These are phyloP conservation scores for Epistrophe grossulariae DNA, from an alignment of 2,888 invertebrate species.

Conservation along the genomic window DNA sequence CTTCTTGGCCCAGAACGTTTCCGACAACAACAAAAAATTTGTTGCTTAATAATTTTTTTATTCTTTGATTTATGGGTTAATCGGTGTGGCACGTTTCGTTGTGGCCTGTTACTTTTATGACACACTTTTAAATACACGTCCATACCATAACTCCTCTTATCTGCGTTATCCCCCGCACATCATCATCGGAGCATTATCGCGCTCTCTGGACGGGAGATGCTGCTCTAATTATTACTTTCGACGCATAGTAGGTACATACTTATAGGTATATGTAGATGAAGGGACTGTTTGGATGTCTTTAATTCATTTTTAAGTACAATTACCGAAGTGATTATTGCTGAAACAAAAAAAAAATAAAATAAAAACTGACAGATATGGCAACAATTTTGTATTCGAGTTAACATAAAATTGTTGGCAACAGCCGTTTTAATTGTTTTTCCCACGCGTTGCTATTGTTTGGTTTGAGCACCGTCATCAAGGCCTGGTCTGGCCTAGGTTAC, in stretches of 20 bases:
- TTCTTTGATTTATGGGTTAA: slow-evolving; percentile 71
- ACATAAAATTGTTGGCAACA: slow-evolving; percentile 68
- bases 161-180: slow-evolving; percentile 56
- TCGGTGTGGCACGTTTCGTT: slow-evolving; percentile 67
- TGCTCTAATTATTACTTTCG: slow-evolving; percentile 68
- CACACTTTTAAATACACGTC: slow-evolving; percentile 50
- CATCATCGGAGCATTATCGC: slow-evolving; percentile 33
- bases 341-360: slow-evolving; percentile 38
- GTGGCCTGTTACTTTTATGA: slow-evolving; percentile 57
- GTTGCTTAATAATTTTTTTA: slow-evolving; percentile 36
- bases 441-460: slow-evolving; percentile 72
- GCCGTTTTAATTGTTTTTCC: slow-evolving; percentile 73
- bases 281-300: slow-evolving; percentile 31
- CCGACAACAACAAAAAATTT: slow-evolving; percentile 39
- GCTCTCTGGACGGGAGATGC: slow-evolving; percentile 37
- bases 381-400: slow-evolving; percentile 69
- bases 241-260: background rate
- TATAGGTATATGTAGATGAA: background rate
- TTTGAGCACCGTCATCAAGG: slow-evolving; percentile 39
- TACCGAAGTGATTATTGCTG: slow-evolving; percentile 63
- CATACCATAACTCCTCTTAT: slow-evolving; percentile 34
- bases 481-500: background rate
- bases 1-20: slow-evolving; percentile 61
- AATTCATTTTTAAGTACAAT: slow-evolving; percentile 73
- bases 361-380: slow-evolving; percentile 38